Base-by-base conservation (phyloP, 2,113 vertebrate species). In the Ophiodon elongatus region DNA sequence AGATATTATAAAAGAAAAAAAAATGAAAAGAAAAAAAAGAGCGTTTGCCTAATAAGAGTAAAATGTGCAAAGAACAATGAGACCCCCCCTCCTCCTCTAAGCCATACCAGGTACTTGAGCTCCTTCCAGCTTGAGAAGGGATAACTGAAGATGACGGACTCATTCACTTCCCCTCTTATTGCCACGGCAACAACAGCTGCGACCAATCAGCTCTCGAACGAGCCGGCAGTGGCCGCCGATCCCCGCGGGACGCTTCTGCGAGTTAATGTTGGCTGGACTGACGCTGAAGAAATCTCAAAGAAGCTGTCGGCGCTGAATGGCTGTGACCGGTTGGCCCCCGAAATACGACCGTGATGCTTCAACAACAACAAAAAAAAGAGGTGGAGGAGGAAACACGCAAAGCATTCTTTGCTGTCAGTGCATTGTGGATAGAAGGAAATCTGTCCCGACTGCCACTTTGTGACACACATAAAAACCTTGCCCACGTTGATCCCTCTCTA, bases 361-460 rank as follows among this genome's bases (percentile, higher is more conserved):
- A 47, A 67, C 69, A 21, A 27, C 9, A 67, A 85, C 64, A 54
- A 25, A 74, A 25, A 65, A 31, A 64, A 78, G 76, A 74, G 39
- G 68, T 73, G 47, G 57, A 70, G 39, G 68, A 75, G 47, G 57
- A 70, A 69, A 41, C 73, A 95, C 92, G 93, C 94, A 84, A 94
- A 94, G 95, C 96, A 93, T 95, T 96, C 96, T 97, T 96, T 96
- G 96, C 96, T 96, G 97, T 97, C 96, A 95, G 96, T 96, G 97
- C 96, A 94, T 96, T 95, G 97, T 96, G 97, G 97, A 96, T 95
- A 92, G 95, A 96, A 96, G 95, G 96, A 96, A 96, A 95, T 93
- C 94, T 93, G 94, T 94, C 91, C 91, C 88, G 96, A 96, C 95
- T 95, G 96, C 96, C 96, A 93, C 95, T 95, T 94, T 95, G 96